Base-by-base conservation (phyloP, 2,888 invertebrate species). In the Stenodema calcarata region DNA sequence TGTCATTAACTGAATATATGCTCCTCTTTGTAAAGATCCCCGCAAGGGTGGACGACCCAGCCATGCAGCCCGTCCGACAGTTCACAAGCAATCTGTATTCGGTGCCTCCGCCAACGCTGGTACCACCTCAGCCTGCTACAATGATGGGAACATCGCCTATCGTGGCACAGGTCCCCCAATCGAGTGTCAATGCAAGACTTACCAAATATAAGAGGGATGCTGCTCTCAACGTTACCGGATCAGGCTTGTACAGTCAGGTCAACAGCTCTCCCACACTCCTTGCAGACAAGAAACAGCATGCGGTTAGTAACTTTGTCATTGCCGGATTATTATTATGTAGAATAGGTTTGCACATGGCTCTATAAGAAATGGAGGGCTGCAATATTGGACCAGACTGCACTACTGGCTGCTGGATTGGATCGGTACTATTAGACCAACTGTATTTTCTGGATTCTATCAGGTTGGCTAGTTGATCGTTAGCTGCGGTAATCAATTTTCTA, bases 231-330 rank as follows among this genome's bases (percentile, higher is more conserved):
- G 35, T 75, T 6, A 2, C 35, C 14, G 35, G 16, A 41, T 16
- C 35, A 73, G 16, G 0, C 2, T 44, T 78, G 18, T 44, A 42
- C 23, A 44, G 23, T 42, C 76, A 76, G n/a, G 28, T 28, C 9
- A 27, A 27, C 28, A 30, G 35, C 30, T 35, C 41, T 4, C 35
- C 30, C 6, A 28, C 80, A 9, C 80, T 18, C 9, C 30, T 80
- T 6, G 80, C 80, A 23, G 80, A 80, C 54, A 80, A 54, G 30
- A 80, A 80, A 30, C 80, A 80, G 30, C 54, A 80, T 54, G n/a
- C 28, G 28, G 80, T 80, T 28, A 30, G 80, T 80, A 27, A 4
- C 23, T 27, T 70, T n/a, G n/a, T n/a, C 14, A 3, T 27, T 28
- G 23, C 23, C 28, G 3, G 70, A 70, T 70, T 70, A 4, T 18